These are phyloP conservation scores for Athalia circularis DNA, from an alignment of 2,888 invertebrate species.

Conservation along the genomic window DNA sequence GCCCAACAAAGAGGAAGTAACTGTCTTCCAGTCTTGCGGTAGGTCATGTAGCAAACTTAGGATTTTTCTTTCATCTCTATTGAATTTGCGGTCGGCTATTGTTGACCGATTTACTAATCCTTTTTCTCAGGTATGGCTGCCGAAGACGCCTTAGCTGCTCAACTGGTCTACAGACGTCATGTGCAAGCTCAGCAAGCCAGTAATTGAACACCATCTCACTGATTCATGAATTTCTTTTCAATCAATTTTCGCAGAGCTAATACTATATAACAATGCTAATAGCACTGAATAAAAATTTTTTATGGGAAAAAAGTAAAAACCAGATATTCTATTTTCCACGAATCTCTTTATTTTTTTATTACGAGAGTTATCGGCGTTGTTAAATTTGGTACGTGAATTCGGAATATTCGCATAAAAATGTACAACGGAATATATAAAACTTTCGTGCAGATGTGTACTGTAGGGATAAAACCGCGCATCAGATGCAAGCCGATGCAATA, in stretches of 20 bases:
- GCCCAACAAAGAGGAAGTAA: conserved; percentile 69
- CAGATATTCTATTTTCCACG: too few relatives aligned
- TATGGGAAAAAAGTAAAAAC: too few relatives aligned
- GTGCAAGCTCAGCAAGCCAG: background rate
- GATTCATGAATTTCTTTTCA: too few relatives aligned
- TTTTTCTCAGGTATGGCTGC: conserved; percentile 77
- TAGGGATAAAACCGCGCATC: background rate
- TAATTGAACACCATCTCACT: background rate
- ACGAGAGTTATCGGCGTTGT: too few relatives aligned
- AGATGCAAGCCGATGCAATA: background rate
- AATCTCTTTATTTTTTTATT: too few relatives aligned
- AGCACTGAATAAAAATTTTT: too few relatives aligned
- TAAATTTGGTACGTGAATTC: too few relatives aligned
- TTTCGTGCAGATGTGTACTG: background rate
- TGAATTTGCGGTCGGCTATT: conserved; percentile 4
- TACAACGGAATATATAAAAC: background rate
- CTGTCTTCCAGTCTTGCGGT: conserved; percentile 79
- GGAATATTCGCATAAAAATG: too few relatives aligned
- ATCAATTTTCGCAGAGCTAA: too few relatives aligned
- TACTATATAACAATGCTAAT: too few relatives aligned
- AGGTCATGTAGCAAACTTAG: conserved; percentile 73
- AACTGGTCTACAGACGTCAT: conserved; percentile 72
- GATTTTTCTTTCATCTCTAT: conserved; percentile 45
- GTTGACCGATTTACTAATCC: conserved; percentile 23
- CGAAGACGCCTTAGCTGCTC: conserved; percentile 79